These are phyloP conservation scores for Melospiza melodia DNA, from an alignment of 2,113 vertebrate species.

Conservation along the genomic window DNA sequence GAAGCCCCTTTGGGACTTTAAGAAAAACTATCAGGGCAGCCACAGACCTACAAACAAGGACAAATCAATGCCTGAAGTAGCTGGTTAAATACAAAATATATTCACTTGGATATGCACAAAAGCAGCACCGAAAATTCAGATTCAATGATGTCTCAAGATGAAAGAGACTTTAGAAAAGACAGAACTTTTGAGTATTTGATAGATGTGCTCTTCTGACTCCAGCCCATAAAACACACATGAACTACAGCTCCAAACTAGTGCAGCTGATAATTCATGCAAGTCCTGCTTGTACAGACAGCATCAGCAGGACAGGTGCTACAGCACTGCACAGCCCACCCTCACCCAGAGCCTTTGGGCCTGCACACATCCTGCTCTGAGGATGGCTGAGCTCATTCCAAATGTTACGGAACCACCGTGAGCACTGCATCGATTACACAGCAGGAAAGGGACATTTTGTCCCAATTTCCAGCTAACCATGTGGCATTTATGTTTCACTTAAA, in stretches of 20 bases:
- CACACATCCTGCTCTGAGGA: background rate
- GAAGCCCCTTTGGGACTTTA: background rate
- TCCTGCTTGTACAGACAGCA: background rate
- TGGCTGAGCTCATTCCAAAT: background rate
- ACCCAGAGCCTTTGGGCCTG: background rate
- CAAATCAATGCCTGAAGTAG: background rate
- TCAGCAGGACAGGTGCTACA: background rate
- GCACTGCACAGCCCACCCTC: background rate
- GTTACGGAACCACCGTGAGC: background rate
- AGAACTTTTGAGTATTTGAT: background rate
- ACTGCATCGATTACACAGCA: background rate
- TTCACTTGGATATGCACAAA: background rate
- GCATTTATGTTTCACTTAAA: background rate
- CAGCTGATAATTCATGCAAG: background rate
- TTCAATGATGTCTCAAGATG: background rate
- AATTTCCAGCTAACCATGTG: background rate
- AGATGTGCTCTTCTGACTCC: background rate
- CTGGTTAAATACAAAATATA: background rate
- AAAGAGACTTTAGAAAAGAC: background rate
- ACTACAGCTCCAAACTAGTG: background rate
- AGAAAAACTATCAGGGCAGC: background rate
- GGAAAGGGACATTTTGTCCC: background rate
- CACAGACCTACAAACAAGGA: background rate
- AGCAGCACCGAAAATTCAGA: background rate
- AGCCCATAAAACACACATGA: background rate